Percentiles rank a stretch among this genome's conserved stretches.
phyloP scores from a whole-genome alignment of 2,797 vertebrate genomes.

The Avahi laniger region DNA sequence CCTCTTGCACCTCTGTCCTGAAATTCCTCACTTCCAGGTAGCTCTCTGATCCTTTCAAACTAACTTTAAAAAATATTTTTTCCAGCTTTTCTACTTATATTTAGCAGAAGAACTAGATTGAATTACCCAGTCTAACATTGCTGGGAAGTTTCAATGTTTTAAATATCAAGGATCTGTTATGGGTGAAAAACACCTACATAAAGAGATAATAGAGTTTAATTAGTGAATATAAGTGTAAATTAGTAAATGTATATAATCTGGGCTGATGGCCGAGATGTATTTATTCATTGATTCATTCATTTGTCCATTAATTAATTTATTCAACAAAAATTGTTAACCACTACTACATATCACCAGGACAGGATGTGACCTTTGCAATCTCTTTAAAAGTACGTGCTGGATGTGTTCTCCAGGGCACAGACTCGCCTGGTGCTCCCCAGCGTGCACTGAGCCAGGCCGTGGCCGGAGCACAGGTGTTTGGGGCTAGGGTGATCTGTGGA shows the following conservation, averaged over 20 bases:
- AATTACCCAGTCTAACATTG: not conserved
- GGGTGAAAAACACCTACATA: not conserved
- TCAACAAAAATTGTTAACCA: not conserved
- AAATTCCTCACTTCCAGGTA: not conserved
- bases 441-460: no score
- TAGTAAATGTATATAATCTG: not conserved
- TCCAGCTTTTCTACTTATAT: no score
- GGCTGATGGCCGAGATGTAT: not conserved
- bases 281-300: not conserved
- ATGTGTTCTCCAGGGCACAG: not conserved
- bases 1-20: not conserved
- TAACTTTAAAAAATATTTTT: not conserved
- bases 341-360: not conserved
- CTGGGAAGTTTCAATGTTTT: not conserved
- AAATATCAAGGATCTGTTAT: not conserved
- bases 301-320: not conserved
- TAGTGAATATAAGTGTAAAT: not conserved
- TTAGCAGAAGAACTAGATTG: not conserved
- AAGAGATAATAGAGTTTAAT: not conserved
- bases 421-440: not conserved
- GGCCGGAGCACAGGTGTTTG: not conserved
- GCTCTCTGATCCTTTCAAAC: not conserved
- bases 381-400: not conserved
- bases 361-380: not conserved
- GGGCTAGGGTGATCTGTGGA: not conserved